Conservation (phyloP, 2,113 vertebrate species). For the Nanorana parkeri region DNA sequence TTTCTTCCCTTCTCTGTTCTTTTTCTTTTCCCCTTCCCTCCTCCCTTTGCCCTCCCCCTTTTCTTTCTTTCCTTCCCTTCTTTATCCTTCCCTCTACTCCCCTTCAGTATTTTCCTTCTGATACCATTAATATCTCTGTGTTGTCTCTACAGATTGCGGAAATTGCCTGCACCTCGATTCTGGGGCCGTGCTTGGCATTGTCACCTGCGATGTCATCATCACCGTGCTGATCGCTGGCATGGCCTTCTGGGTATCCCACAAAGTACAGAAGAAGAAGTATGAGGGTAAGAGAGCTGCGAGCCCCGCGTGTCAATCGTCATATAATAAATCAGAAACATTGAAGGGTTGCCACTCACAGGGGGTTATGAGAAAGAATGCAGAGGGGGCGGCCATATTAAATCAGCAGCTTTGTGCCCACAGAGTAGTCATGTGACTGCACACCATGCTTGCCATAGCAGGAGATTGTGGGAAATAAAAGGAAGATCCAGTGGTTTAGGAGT, state of each 20-base stretch:
- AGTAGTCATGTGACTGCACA: too few species aligned
- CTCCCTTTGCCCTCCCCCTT: neutral
- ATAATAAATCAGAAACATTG: too few species aligned
- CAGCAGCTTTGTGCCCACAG: too few species aligned
- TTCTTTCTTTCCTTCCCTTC: neutral
- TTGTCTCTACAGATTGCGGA: conserved; percentile 66
- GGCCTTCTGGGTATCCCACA: conserved; percentile 68
- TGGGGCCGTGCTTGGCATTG: conserved; percentile 65
- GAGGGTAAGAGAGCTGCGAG: too few species aligned
- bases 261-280: conserved; percentile 60
- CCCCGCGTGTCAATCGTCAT: too few species aligned
- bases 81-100: too few species aligned
- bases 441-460: too few species aligned
- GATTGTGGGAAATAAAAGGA: too few species aligned
- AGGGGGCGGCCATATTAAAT: too few species aligned
- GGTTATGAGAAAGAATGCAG: too few species aligned
- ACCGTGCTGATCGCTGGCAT: conserved; percentile 71
- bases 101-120: neutral
- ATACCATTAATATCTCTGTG: neutral
- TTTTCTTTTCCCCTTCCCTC: neutral
- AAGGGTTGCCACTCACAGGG: too few species aligned
- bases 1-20: neutral
- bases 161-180: conserved; percentile 71
- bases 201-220: conserved; percentile 72
- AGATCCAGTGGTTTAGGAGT: too few species aligned